phyloP scores from a whole-genome alignment of 2,797 vertebrate species.

The Pangasius mekongensis region DNA sequence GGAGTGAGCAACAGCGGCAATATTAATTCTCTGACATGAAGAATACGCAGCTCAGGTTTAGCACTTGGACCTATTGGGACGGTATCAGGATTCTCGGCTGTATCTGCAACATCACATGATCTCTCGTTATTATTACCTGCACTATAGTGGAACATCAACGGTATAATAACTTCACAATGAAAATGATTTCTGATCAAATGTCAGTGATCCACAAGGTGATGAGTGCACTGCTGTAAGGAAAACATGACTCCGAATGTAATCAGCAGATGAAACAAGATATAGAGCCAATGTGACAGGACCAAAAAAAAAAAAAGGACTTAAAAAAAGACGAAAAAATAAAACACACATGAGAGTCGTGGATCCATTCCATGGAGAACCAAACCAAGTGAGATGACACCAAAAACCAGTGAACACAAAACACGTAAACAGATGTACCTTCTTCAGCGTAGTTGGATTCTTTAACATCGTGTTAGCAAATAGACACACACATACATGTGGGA shows the following conservation, averaged over 20 bases:
- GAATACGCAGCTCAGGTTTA: background rate
- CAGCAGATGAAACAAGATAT: too few relatives aligned
- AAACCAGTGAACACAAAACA: background rate
- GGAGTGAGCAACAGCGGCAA: background rate
- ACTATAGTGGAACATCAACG: background rate
- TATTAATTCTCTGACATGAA: background rate
- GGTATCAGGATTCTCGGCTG: background rate
- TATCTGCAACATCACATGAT: background rate
- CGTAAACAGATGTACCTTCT: constrained; percentile 46
- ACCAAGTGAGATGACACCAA: constrained; percentile 21
- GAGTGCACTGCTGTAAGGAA: background rate
- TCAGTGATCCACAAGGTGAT: background rate
- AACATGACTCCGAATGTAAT: background rate
- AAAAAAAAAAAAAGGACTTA: too few relatives aligned
- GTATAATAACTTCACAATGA: background rate
- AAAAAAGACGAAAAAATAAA: background rate
- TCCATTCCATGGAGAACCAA: constrained; percentile 7
- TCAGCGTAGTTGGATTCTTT: constrained; percentile 41
- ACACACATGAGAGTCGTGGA: background rate
- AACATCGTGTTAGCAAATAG: constrained; percentile 31
- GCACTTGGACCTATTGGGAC: background rate
- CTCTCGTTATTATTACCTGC: background rate
- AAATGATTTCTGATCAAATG: background rate
- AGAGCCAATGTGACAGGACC: background rate
- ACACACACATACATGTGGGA: background rate